Base-by-base conservation (phyloP, 2,113 vertebrate species). In the Percina caprodes region DNA sequence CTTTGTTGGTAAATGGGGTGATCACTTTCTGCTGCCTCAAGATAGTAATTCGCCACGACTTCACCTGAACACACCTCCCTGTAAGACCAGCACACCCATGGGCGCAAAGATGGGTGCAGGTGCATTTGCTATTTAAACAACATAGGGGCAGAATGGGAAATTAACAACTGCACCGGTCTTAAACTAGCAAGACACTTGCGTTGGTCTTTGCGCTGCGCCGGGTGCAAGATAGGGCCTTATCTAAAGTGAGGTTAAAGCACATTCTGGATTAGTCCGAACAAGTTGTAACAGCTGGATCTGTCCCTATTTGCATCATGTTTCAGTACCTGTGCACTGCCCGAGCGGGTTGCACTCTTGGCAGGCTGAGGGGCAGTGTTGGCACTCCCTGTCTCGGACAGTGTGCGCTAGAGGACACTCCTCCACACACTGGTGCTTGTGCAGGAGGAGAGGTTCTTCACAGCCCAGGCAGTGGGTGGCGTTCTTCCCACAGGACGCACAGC, bases 251-350 rank as follows among this genome's bases (percentile, higher is more conserved):
- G 8, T 11, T 49, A 56, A 26, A 61, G 7, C 14, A 26, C 21
- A 14, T 54, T 19, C 14, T 18, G 49, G 12, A 19, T 63, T 2
- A 21, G 8, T 23, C 54, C 26, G 7, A 69, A 48, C 1, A 11
- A 71, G 26, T 62, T 60, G 15, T 1, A 30, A n/a, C 1, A 42
- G 19, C 48, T 16, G 11, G 15, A 23, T 66, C 19, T 23, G 18
- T 45, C 1, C 13, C 11, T 2, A 9, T 75, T 35, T 35, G 16
- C n/a, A 3, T 16, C 42, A 18, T 52, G 52, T 21, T 82, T 76
- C 91, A 3, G 45, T 69, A 99, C 97, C 97, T 96, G 96, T 95
- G 89, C 98, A 99, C 12, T 63, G 91, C 52, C 93, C 78, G 0
- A 94, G 61, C 0, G 94, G 87, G 86, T 92, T 86, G 79, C 98